Conservation (phyloP, 2,113 vertebrate species). For the Coracopsis vasa region DNA sequence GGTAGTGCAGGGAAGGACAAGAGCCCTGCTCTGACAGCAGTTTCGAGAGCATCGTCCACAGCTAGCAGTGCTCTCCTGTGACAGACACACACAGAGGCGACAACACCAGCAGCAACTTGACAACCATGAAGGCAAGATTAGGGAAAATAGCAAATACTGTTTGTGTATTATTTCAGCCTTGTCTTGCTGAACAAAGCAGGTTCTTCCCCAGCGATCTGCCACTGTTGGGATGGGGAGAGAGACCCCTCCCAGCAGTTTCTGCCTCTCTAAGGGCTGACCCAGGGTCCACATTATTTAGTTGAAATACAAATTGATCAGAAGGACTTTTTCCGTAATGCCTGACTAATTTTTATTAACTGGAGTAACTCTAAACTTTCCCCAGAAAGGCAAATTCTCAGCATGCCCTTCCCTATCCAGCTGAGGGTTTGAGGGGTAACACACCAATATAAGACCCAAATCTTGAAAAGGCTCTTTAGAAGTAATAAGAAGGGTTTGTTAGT, state of each 20-base stretch:
- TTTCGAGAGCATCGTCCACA: neutral
- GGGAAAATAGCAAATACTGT: neutral
- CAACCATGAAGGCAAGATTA: neutral
- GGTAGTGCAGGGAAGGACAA: neutral
- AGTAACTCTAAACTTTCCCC: neutral
- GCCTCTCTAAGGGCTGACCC: neutral
- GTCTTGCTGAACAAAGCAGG: neutral
- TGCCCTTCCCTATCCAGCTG: neutral
- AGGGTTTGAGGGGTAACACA: neutral
- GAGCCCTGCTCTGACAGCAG: neutral
- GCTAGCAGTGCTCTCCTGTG: neutral
- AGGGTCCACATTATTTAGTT: neutral
- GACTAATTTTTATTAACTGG: neutral
- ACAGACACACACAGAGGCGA: neutral
- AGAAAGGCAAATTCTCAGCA: neutral
- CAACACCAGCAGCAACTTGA: rapidly evolving
- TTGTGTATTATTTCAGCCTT: neutral
- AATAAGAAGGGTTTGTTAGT: neutral
- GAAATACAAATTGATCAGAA: neutral
- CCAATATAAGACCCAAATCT: neutral
- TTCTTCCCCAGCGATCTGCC: rapidly evolving
- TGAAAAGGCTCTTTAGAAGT: neutral
- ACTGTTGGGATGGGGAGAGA: rapidly evolving
- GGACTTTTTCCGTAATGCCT: neutral
- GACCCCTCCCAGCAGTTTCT: neutral